Evolutionary conservation across 1,140 invertebrate genomes (phyloP).

Genomic region (Delia radicum): DNA sequence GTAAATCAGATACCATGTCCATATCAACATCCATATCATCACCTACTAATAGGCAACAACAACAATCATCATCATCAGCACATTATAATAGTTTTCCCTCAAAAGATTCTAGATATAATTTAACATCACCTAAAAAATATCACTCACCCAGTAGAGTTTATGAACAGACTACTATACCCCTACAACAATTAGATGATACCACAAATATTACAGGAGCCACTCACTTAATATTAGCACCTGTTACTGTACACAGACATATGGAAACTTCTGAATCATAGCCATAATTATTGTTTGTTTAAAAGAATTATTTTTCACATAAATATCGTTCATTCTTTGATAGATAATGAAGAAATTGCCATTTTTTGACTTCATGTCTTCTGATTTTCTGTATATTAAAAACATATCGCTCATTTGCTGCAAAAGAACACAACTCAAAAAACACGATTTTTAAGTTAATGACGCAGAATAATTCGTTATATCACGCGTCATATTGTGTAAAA

Average conservation of each 20-base stretch:
- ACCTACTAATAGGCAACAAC: conserved; percentile 49
- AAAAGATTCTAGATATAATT: conserved; percentile 39
- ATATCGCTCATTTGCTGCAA: no score
- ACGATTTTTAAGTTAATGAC: no score
- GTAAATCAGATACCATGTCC: conserved; percentile 64
- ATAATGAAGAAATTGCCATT: no score
- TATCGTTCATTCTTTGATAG: not conserved
- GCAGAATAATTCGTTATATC: no score
- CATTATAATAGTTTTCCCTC: conserved; percentile 39
- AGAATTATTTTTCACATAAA: not conserved
- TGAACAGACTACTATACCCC: conserved; percentile 49
- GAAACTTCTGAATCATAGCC: conserved; percentile 61
- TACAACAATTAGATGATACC: conserved; percentile 25
- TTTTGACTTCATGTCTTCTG: no score
- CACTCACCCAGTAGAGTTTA: conserved; percentile 40
- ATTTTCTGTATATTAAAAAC: no score
- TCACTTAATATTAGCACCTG: conserved; percentile 74
- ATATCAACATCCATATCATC: conserved; percentile 63
- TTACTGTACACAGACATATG: conserved; percentile 84
- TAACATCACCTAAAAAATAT: conserved; percentile 50
- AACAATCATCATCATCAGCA: conserved; percentile 34
- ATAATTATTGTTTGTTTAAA: not conserved
- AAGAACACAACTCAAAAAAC: no score
- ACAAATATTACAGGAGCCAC: conserved; percentile 26
- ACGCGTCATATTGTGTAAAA: no score